phyloP scores from a whole-genome alignment of 2,797 vertebrate species.

The Pipistrellus nathusii region DNA sequence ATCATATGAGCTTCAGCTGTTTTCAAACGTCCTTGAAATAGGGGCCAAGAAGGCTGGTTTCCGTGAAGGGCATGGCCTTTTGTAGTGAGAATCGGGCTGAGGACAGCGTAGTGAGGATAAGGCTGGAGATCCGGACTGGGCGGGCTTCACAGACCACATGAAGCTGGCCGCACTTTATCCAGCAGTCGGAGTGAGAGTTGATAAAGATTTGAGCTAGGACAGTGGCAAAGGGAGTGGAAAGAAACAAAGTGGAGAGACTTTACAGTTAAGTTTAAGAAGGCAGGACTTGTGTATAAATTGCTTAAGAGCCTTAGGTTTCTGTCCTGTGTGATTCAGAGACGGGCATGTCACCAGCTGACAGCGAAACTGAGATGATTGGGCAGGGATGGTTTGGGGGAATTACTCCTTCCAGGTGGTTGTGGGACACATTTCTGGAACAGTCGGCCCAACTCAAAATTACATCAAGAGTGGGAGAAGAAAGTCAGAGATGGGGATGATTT shows the following conservation, averaged over 20 bases:
- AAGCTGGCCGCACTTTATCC: neutral
- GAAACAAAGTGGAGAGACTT: neutral
- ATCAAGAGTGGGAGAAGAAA: neutral
- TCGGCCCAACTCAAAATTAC: neutral
- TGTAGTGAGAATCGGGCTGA: too few species aligned
- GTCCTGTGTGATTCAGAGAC: neutral
- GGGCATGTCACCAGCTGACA: neutral
- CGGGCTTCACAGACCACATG: neutral
- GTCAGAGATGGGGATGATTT: neutral
- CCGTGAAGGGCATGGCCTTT: neutral
- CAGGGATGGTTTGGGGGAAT: neutral
- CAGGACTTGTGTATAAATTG: neutral
- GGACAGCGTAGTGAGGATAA: fast-evolving
- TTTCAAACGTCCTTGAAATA: neutral
- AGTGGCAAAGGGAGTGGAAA: neutral
- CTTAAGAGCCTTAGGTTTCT: neutral
- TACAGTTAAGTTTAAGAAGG: neutral
- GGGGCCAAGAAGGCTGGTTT: neutral
- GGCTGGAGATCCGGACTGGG: neutral
- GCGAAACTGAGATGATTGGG: neutral
- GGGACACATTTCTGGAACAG: neutral
- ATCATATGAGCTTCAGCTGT: neutral
- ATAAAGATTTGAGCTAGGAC: neutral
- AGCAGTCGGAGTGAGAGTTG: neutral
- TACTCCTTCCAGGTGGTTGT: neutral